Percentiles rank a stretch among this genome's conserved stretches.
Evolutionary conservation across 2,888 invertebrate genomes (phyloP).

Genomic region (Ectemnius lituratus): DNA sequence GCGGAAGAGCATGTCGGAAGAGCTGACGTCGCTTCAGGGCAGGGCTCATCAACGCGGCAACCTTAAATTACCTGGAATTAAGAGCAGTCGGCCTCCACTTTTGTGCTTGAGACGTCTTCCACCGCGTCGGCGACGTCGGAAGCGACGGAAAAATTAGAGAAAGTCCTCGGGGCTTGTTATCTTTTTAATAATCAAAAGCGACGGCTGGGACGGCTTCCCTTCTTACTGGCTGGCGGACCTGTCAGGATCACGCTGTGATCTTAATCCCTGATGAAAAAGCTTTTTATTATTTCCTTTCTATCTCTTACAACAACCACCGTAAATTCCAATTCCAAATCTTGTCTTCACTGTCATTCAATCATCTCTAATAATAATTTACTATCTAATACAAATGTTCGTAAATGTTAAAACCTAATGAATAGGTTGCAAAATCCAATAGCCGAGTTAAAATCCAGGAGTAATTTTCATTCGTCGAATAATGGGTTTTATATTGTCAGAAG

Average conservation of each 20-base stretch:
- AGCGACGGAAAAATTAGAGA: conserved; percentile 66
- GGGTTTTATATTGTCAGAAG: background rate
- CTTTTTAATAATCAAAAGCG: conserved; percentile 75
- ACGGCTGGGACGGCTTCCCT: conserved; percentile 62
- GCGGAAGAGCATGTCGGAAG: conserved; percentile 43
- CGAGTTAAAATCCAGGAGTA: background rate
- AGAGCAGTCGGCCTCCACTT: conserved; percentile 53
- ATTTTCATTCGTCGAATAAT: background rate
- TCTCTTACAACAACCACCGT: background rate
- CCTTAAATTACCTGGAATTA: conserved; percentile 63
- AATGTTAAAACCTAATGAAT: background rate
- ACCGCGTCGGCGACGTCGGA: conserved; percentile 44
- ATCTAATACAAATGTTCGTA: background rate
- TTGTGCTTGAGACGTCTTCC: conserved; percentile 51
- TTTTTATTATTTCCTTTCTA: conserved; percentile 18
- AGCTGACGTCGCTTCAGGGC: conserved; percentile 48
- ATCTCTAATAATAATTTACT: too few relatives aligned
- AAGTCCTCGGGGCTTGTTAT: conserved; percentile 70
- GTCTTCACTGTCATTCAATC: too few relatives aligned
- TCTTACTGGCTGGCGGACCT: conserved; percentile 66
- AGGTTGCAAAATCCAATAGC: background rate
- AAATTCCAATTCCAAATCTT: too few relatives aligned
- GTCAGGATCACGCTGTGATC: conserved; percentile 73
- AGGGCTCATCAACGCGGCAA: conserved; percentile 59
- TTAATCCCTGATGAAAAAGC: conserved; percentile 70